Evolutionary conservation across 2,888 invertebrate species (phyloP), one percentile per base, ranked within the genome.

Genomic region (Cephus spinipes): DNA sequence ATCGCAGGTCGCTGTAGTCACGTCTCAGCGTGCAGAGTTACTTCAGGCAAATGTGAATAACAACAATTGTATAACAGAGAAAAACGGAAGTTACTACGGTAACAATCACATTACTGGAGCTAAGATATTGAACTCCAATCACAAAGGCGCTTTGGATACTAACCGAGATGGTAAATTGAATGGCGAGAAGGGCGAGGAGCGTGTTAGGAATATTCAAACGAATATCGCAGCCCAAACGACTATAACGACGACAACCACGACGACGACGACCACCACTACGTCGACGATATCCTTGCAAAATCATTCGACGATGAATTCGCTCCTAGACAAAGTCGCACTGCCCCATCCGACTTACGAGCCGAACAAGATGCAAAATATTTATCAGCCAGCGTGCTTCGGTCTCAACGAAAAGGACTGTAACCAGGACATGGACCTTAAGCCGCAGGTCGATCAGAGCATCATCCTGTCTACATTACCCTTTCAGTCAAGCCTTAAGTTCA

Each of bases 401-500:
- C 40, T 73, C 69, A 78, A 73, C 73, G 78, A 78, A 31, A 75
- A 78, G 31, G 78, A 78, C 73, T 74, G 68, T 32, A 76, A 74
- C 15, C 55, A 55, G 55, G 55, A 55, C 55, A 55, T 55, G 55
- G 55, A 55, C 6, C 55, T 55, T 23, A 79, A 79, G 69, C 76
- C 76, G 35, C 73, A 79, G 74, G 34, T 79, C 31, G 79, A 76
- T 73, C 76, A 76, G 68, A 76, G 33, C 55, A 36, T 69, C 31
- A 35, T 69, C 68, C 31, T 73, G 83, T 86, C 87, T 84, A 84
- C 87, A 79, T 84, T 87, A 69, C 85, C 87, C 73, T 89, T 87
- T 85, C 88, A 86, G 80, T 85, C 88, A 77, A 82, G 82, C 75
- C 87, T 88, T 79, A 89, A 89, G 80, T 88, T 88, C 77, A 86